Evolutionary conservation across 2,888 invertebrate genomes (phyloP), one percentile per base, ranked within the genome.

Genomic region (Halictus ligatus): DNA sequence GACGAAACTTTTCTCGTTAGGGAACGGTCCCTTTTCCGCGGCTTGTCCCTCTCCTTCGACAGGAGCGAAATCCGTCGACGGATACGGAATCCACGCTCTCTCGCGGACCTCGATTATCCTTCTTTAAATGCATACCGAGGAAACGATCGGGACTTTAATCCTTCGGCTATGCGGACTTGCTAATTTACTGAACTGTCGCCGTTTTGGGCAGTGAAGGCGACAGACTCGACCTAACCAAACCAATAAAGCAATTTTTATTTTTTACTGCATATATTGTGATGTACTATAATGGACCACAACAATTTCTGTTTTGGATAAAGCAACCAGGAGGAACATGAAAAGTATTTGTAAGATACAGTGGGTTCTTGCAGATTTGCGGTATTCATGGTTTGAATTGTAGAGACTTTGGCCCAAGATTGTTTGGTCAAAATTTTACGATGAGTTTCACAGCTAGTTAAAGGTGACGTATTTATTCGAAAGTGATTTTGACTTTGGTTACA

Each of bases 1-100:
- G 81, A 88, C 81, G 85, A 92, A 92, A 92, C 88, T 92, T 92
- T 92, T 92, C 92, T 92, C 92, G 91, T 92, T 92, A 90, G 88
- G 87, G 84, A 85, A n/a, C 78, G 50, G 58, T 78, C 81, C 82
- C 86, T 81, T 83, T 81, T 81, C 64, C 60, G 71, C 35, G 64
- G 67, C 50, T 48, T 29, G 60, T 25, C 60, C 50, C 79, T 13
- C 35, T 25, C 60, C 50, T 75, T 13, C 35, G 21, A 76, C 64
- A 54, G 60, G 25, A 18, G 7, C 46, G 7, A 29, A 48, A 46
- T 73, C 48, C 73, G 50, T 48, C 43, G 72, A 60, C 40, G 54
- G 75, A 54, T 46, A 40, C 72, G 15, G 21, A 40, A 69, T 21
- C 40, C 18, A 21, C 48, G 60, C 15, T 25, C 25, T 25, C 12